phyloP scores from a whole-genome alignment of 2,888 invertebrate species.

The Drosophila atripex region DNA sequence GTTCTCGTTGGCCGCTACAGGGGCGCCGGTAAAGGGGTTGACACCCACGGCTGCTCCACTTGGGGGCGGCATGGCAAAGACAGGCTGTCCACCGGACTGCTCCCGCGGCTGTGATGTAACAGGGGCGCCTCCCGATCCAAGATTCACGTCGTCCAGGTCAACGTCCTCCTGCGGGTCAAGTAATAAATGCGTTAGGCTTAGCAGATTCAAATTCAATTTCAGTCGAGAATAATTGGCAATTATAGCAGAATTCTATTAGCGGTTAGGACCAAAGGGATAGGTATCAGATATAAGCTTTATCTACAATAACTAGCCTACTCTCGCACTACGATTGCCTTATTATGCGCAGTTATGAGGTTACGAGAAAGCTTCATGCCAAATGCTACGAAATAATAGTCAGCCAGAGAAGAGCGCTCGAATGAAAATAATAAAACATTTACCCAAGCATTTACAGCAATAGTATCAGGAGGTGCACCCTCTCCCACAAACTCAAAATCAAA shows the following conservation, averaged over 20 bases:
- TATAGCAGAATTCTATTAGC: slow-evolving; percentile 4
- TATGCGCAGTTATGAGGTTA: not conserved
- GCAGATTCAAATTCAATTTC: not conserved
- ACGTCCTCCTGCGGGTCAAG: slow-evolving; percentile 80
- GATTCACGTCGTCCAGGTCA: slow-evolving; percentile 83
- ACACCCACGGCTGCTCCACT: slow-evolving; percentile 81
- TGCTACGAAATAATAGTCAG: slow-evolving; percentile 21
- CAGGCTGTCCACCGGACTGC: slow-evolving; percentile 80
- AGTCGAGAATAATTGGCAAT: not conserved
- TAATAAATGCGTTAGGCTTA: slow-evolving; percentile 1
- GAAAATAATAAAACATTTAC: slow-evolving; percentile 40
- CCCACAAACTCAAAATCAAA: slow-evolving; percentile 8
- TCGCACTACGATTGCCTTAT: not conserved
- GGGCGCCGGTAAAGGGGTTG: slow-evolving; percentile 83
- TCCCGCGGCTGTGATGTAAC: slow-evolving; percentile 82
- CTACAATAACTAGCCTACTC: slow-evolving; percentile 13
- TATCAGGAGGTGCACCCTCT: slow-evolving; percentile 1
- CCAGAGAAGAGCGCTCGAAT: not conserved
- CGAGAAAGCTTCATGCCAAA: slow-evolving; percentile 13
- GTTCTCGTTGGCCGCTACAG: slow-evolving; percentile 82
- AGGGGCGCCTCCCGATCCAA: slow-evolving; percentile 69
- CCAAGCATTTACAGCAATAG: slow-evolving; percentile 30
- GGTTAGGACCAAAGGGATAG: slow-evolving; percentile 49
- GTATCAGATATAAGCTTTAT: slow-evolving; percentile 54
- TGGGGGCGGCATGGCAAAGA: slow-evolving; percentile 82